phyloP scores from a whole-genome alignment of 2,888 invertebrate species.

The Nephrocerus scutellatus region DNA sequence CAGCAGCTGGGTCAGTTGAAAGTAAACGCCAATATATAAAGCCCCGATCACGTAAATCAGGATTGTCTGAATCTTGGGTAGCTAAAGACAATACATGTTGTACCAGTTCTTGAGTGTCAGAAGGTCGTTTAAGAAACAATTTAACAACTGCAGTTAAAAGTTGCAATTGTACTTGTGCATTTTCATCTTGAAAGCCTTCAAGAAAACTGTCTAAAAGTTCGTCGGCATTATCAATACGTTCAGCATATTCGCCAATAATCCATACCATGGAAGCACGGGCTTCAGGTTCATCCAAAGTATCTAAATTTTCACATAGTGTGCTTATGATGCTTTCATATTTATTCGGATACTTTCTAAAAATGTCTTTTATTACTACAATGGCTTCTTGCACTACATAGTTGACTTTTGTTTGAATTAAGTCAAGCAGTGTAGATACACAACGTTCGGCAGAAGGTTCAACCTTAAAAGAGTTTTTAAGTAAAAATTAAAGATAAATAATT shows the following conservation, averaged over 20 bases:
- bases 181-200: slow-evolving; percentile 96
- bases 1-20: slow-evolving; percentile 98
- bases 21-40: slow-evolving; percentile 99
- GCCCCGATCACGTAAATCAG: slow-evolving; percentile 94
- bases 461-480: too few relatives aligned
- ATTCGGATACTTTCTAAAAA: slow-evolving; percentile 96
- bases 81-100: slow-evolving; percentile 89
- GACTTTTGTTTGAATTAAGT: slow-evolving; percentile 98
- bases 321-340: slow-evolving; percentile 99
- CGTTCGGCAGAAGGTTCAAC: slow-evolving; percentile 95
- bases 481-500: neutral
- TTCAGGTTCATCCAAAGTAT: slow-evolving; percentile 97
- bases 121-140: slow-evolving; percentile 93
- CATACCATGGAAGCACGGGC: slow-evolving; percentile 97
- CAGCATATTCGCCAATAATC: slow-evolving; percentile 96
- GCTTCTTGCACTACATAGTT: slow-evolving; percentile 99
- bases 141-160: slow-evolving; percentile 97
- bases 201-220: slow-evolving; percentile 95
- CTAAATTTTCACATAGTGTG: slow-evolving; percentile 96
- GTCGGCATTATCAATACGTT: slow-evolving; percentile 98
- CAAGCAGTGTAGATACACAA: slow-evolving; percentile 94
- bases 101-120: slow-evolving; percentile 96
- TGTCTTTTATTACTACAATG: slow-evolving; percentile 98
- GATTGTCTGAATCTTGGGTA: slow-evolving; percentile 93
- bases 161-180: slow-evolving; percentile 94